These are phyloP conservation scores for Periophthalmus modestus DNA, from an alignment of 2,113 vertebrate species.

Conservation along the genomic window DNA sequence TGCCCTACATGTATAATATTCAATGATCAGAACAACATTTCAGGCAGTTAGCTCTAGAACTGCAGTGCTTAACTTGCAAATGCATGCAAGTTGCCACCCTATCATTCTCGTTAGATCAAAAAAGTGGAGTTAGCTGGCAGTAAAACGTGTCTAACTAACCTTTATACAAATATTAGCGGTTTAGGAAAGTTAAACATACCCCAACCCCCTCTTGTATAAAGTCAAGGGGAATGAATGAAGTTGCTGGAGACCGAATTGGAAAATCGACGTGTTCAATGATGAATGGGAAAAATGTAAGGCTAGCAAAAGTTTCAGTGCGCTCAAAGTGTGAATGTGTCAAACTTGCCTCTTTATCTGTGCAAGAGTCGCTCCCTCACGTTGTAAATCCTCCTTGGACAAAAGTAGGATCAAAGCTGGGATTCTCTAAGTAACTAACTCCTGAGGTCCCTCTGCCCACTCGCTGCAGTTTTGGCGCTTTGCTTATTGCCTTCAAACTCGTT, in stretches of 20 bases:
- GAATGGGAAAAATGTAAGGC: neutral
- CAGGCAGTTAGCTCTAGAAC: neutral
- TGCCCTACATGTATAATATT: neutral
- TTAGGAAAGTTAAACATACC: slow-evolving; percentile 18
- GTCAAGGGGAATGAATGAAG: slow-evolving; percentile 59
- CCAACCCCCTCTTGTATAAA: slow-evolving; percentile 18
- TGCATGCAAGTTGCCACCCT: slow-evolving; percentile 56
- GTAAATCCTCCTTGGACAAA: slow-evolving; percentile 59
- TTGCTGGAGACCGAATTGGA: slow-evolving; percentile 10
- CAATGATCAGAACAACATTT: neutral
- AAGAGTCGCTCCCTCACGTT: slow-evolving; percentile 40
- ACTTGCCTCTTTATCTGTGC: slow-evolving; percentile 54
- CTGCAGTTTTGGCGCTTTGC: neutral
- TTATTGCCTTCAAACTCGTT: slow-evolving; percentile 4
- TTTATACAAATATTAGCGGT: neutral
- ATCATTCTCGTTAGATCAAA: neutral
- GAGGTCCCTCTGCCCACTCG: slow-evolving; percentile 31
- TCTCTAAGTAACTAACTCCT: slow-evolving; percentile 41
- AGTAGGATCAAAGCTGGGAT: slow-evolving; percentile 47
- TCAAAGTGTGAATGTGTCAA: neutral
- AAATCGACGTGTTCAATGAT: slow-evolving; percentile 10
- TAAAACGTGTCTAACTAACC: neutral
- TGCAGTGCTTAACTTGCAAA: slow-evolving; percentile 46
- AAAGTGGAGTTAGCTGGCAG: neutral
- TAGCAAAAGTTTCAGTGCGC: neutral